Conservation (phyloP, 2,797 vertebrate genomes). For the Mus spretus region DNA sequence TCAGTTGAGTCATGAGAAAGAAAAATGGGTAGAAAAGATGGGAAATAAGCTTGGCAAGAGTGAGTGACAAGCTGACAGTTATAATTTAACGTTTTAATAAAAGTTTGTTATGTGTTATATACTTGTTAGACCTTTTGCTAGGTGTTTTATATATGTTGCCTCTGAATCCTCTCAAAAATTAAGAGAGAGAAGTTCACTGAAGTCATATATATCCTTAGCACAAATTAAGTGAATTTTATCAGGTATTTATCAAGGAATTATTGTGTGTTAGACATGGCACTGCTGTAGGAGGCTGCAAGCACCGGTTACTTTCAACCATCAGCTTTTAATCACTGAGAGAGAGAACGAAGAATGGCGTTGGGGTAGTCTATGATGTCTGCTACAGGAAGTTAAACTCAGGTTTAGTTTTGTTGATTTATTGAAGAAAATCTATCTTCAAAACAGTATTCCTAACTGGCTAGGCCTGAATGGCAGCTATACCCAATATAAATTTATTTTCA, state of each 20-base stretch:
- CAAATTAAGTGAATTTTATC: conserved; percentile 7
- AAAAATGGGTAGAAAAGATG: background rate
- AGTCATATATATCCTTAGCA: background rate
- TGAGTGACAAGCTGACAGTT: background rate
- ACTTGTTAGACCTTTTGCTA: background rate
- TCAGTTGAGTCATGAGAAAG: background rate
- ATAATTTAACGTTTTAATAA: background rate
- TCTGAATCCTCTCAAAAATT: conserved; percentile 9
- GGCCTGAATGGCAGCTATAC: background rate
- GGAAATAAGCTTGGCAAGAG: background rate
- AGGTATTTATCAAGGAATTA: conserved; percentile 14
- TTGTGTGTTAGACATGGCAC: background rate
- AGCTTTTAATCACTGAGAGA: background rate
- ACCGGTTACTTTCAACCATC: background rate
- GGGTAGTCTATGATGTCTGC: background rate
- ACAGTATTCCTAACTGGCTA: background rate
- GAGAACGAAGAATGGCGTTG: background rate
- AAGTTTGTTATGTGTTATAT: background rate
- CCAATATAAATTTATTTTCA: background rate
- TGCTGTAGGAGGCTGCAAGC: background rate
- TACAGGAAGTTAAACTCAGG: background rate
- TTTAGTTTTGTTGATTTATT: conserved; percentile 29
- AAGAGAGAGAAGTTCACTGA: background rate
- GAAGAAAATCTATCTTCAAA: conserved; percentile 24
- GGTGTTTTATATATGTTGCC: background rate